phyloP scores from a whole-genome alignment of 1,140 invertebrate genomes.

The Portunus trituberculatus region DNA sequence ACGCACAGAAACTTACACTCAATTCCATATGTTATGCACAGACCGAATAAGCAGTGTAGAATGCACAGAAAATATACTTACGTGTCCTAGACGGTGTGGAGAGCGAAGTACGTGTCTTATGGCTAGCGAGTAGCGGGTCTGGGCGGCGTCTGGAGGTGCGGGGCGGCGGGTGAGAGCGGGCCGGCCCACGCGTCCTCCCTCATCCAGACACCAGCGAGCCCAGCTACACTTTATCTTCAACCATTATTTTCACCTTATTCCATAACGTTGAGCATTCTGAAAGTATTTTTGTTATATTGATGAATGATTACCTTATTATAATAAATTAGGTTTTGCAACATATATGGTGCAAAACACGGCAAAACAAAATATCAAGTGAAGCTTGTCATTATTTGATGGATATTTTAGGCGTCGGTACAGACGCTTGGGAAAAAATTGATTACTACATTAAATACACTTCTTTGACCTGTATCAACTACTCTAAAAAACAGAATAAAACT shows the following conservation, averaged over 20 bases:
- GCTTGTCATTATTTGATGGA: conserved; percentile 62
- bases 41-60: not conserved
- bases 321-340: conserved; percentile 1
- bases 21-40: not conserved
- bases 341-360: not conserved
- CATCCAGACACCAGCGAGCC: conserved; percentile 42
- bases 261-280: not conserved
- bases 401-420: conserved; percentile 69
- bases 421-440: conserved; percentile 72
- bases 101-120: not conserved
- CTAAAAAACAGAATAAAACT: conserved; percentile 62
- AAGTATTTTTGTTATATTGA: conserved; percentile 48
- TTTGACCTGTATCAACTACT: not conserved
- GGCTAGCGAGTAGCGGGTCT: not conserved
- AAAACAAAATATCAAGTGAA: conserved; percentile 64
- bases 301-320: conserved; percentile 10
- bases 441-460: conserved; percentile 15
- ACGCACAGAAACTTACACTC: not conserved
- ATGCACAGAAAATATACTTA: not conserved
- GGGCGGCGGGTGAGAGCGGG: conserved; percentile 38
- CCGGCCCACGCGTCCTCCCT: not conserved
- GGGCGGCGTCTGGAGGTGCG: not conserved
- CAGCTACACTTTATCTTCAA: conserved; percentile 57
- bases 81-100: not conserved
- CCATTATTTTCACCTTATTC: conserved; percentile 57